A percentile compares a stretch with the other conserved stretches of the same genome.
Evolutionary conservation across 2,888 invertebrate genomes (phyloP).

Genomic region (Eulithis testata): DNA sequence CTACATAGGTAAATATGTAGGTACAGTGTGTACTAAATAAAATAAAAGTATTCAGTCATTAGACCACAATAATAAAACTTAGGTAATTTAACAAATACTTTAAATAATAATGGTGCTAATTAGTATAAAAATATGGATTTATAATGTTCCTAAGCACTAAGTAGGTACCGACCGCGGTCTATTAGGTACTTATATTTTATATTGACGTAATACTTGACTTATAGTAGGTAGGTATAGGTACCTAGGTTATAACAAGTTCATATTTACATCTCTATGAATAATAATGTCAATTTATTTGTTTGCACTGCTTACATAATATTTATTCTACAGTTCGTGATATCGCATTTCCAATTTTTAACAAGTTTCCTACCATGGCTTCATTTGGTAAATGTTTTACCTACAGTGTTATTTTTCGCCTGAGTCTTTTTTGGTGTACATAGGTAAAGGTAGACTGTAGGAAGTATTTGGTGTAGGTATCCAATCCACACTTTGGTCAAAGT

Average conservation of each 20-base stretch:
- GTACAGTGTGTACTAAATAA: conserved; percentile 27
- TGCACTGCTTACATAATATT: not conserved
- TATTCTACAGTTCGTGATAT: too few relatives aligned
- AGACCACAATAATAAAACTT: conserved; percentile 31
- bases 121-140: conserved; percentile 59
- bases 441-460: too few relatives aligned
- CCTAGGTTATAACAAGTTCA: not conserved
- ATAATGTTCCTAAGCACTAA: conserved; percentile 33
- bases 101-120: conserved; percentile 37
- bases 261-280: not conserved
- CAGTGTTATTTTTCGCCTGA: too few relatives aligned
- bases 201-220: not conserved
- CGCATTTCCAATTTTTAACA: too few relatives aligned
- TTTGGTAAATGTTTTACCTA: too few relatives aligned
- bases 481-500: too few relatives aligned
- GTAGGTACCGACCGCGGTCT: not conserved
- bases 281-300: not conserved
- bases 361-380: too few relatives aligned
- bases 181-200: not conserved
- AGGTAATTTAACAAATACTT: conserved; percentile 9
- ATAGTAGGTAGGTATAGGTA: not conserved
- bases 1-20: not conserved
- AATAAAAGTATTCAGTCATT: conserved; percentile 42
- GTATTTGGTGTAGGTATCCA: too few relatives aligned
- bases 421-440: too few relatives aligned